Base-by-base conservation (phyloP, 1,140 invertebrate genomes). In the Drosophila ohnishii region DNA sequence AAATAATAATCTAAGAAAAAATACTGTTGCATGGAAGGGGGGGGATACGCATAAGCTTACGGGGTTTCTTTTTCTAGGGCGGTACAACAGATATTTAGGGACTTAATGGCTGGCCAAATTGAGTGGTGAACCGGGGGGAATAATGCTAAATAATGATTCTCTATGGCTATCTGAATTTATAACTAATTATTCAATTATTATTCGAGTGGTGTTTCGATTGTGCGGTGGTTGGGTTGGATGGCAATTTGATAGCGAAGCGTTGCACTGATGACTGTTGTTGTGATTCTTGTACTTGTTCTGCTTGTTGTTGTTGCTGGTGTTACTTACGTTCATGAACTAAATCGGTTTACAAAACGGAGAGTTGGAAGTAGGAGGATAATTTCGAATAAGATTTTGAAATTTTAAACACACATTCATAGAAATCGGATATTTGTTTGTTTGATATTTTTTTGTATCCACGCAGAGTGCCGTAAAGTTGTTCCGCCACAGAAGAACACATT, bases 241-340 rank as follows among this genome's bases (percentile, higher is more conserved):
- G 69, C 65, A 72, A 59, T 71, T 72, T 71, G 53, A 71, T 71
- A 72, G 69, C 66, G 34, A 72, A 59, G 66, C 55, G 51, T 59
- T 48, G 67, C 67, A 71, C 67, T 58, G 67, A 71, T 59, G 67
- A 71, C 66, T 71, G 42, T 69, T 80, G 47, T 62, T 25, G 50
- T 55, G 51, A 34, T 37, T 55, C 48, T 62, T 40, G 28, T 53
- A 61, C n/a, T 67, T 61, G 57, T 75, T 51, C 58, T 57, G 57
- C 53, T 73, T 42, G 55, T 64, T 48, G 35, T 63, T 44, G 50
- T 32, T 59, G 64, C 28, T 34, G 34, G 14, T 35, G 58, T 84
- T 86, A 86, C 82, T 86, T 86, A 86, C 82, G 78, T 78, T 86
- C 78, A 86, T 63, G 65, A 86, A 86, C 82, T 86, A 86, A 82